A percentile compares a stretch with the other conserved stretches of the same genome.
phyloP scores from a whole-genome alignment of 2,888 invertebrate genomes.

The Apotomis capreana region DNA sequence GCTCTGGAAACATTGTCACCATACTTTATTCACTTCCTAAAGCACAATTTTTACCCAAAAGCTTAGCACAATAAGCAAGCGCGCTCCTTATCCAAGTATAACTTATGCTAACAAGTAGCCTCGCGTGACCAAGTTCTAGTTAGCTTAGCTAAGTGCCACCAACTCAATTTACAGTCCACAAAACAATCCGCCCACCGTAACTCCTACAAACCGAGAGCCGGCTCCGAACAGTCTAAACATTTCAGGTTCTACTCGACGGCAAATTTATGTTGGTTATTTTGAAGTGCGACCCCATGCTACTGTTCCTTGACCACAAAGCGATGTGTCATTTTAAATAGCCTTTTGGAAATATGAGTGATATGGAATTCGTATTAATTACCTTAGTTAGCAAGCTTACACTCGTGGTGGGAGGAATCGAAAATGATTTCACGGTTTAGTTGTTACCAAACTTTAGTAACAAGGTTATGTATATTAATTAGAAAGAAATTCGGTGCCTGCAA shows the following conservation, averaged over 20 bases:
- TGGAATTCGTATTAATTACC: conserved; percentile 44
- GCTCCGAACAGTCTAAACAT: not conserved
- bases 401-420: conserved; percentile 41
- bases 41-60: conserved; percentile 58
- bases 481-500: too few species aligned
- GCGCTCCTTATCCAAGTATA: conserved; percentile 68
- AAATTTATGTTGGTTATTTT: conserved; percentile 42
- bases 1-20: conserved; percentile 45
- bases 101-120: conserved; percentile 71
- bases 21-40: conserved; percentile 52
- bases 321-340: conserved; percentile 58
- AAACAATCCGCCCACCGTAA: conserved; percentile 10
- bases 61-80: conserved; percentile 65
- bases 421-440: conserved; percentile 8
- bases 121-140: conserved; percentile 65
- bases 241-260: not conserved
- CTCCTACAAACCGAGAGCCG: conserved; percentile 18
- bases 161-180: conserved; percentile 20
- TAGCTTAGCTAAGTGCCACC: conserved; percentile 49
- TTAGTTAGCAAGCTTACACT: conserved; percentile 44
- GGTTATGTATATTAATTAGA: too few species aligned
- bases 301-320: conserved; percentile 51
- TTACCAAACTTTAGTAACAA: too few species aligned
- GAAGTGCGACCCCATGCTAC: conserved; percentile 48
- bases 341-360: conserved; percentile 54